Base-by-base conservation (phyloP, 2,113 vertebrate genomes). In the Passer domesticus region DNA sequence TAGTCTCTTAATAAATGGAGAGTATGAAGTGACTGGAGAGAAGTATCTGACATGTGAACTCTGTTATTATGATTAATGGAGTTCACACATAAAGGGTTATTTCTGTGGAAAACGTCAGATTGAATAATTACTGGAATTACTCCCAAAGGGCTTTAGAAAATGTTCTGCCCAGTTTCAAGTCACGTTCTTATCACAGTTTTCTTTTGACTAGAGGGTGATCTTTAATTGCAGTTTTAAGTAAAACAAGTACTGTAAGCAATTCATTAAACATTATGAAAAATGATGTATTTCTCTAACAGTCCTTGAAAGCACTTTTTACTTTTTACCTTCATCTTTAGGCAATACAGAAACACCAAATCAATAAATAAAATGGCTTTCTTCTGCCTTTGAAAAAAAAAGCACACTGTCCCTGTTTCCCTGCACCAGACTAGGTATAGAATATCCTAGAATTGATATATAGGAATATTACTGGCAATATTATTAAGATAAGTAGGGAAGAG, bases 161-260 rank as follows among this genome's bases (percentile, higher is more conserved):
- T 90, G 86, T 96, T 95, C 91, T 95, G 79, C 83, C 90, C 50
- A 23, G 78, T 85, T 96, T 83, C 83, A 82, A 91, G 43, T 66
- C 85, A 87, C 78, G 70, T 96, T 97, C 96, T 96, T 96, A 94
- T 93, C 90, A 91, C 68, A 50, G 91, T 97, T 92, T 94, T 94
- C 93, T 92, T 97, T 92, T 96, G 94, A 94, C 92, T 96, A 64
- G 80, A 95, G 89, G 94, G 69, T 58, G 16, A 96, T 94, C 83
- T 94, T 95, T 97, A 98, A 97, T 92, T 97, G 91, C 85, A 97
- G 91, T 72, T 96, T 95, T 91, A 96, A 96, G 90, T 88, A 82
- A 96, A 95, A 88, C 66, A 91, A 95, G 93, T 77, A 95, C 87
- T 94, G 92, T 94, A 94, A 96, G 95, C 93, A 96, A 92, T 84